phyloP scores from a whole-genome alignment of 2,888 invertebrate species.

The Emmelina monodactyla region DNA sequence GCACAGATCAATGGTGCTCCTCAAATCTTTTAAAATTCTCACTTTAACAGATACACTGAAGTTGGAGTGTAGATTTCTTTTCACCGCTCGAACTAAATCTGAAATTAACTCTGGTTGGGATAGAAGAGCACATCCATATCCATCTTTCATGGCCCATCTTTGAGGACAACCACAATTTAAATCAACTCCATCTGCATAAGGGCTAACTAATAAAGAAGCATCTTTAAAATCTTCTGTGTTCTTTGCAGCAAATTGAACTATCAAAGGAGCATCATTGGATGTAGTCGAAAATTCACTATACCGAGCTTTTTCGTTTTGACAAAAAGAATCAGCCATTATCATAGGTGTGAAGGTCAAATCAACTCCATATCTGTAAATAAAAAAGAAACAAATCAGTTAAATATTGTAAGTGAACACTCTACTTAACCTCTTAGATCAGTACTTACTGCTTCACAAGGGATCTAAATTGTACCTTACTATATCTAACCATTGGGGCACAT shows the following conservation, averaged over 20 bases:
- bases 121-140: constrained; percentile 86
- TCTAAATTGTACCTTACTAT: constrained; percentile 70
- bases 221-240: constrained; percentile 81
- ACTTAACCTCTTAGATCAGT: neutral
- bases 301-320: constrained; percentile 86
- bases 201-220: constrained; percentile 84
- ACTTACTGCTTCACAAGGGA: constrained; percentile 52
- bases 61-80: constrained; percentile 72
- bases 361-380: constrained; percentile 74
- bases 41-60: constrained; percentile 94
- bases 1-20: constrained; percentile 81
- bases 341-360: constrained; percentile 95
- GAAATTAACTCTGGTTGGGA: constrained; percentile 83
- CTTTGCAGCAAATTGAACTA: constrained; percentile 96
- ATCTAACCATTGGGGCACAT: constrained; percentile 96
- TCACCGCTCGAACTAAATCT: constrained; percentile 80
- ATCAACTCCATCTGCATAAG: constrained; percentile 91
- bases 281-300: constrained; percentile 82
- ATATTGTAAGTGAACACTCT: too few species aligned
- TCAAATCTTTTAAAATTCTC: constrained; percentile 75
- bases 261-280: constrained; percentile 79
- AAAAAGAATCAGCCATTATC: constrained; percentile 95
- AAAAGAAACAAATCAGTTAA: neutral
- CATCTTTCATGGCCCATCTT: constrained; percentile 91
- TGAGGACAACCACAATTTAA: constrained; percentile 98